Evolutionary conservation across 2,888 invertebrate species (phyloP).

Genomic region (Dorcus hopei): DNA sequence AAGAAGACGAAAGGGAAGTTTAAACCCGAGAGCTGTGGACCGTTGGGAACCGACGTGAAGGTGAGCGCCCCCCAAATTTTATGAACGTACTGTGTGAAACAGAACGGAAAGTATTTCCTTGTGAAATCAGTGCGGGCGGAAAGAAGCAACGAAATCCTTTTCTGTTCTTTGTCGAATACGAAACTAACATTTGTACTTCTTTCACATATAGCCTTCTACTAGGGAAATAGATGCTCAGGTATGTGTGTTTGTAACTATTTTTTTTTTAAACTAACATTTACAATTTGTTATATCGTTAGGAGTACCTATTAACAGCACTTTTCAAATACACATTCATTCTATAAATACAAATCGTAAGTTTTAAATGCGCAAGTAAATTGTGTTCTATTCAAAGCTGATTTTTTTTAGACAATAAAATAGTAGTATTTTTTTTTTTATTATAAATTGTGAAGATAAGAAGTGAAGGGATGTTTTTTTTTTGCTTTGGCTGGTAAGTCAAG

Average conservation of each 20-base stretch:
- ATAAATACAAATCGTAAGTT: neutral
- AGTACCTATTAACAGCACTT: no score
- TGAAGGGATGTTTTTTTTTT: no score
- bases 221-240: constrained; percentile 62
- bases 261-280: constrained; percentile 7
- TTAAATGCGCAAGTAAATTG: neutral
- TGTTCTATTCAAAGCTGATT: no score
- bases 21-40: constrained; percentile 55
- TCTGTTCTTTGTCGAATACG: constrained; percentile 9
- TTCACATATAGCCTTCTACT: constrained; percentile 33
- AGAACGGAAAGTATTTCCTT: constrained; percentile 15
- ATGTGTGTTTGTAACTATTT: constrained; percentile 39
- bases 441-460: neutral
- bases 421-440: neutral
- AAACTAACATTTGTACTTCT: constrained; percentile 21
- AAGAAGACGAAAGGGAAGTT: constrained; percentile 51
- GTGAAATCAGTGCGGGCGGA: neutral
- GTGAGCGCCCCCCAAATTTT: constrained; percentile 40
- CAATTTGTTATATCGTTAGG: neutral
- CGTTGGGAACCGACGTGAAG: constrained; percentile 59
- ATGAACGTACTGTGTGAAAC: neutral
- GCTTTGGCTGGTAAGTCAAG: no score
- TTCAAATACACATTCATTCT: neutral
- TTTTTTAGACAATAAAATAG: neutral
- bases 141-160: constrained; percentile 11